A percentile compares a stretch with the other conserved stretches of the same genome.
Conservation (phyloP, 2,113 vertebrate genomes). For the Oncorhynchus masou region DNA sequence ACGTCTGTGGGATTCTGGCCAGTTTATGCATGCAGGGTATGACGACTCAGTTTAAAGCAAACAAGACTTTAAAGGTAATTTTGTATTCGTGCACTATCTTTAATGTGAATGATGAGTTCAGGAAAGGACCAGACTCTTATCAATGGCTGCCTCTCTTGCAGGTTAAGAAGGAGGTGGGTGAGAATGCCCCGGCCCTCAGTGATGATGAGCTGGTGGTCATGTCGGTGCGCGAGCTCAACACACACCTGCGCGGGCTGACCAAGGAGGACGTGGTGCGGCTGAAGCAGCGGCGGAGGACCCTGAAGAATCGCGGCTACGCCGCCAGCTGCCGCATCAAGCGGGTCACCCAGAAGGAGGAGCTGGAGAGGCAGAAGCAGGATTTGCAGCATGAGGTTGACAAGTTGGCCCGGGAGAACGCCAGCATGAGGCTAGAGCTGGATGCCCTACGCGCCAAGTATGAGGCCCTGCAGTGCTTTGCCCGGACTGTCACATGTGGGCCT, state of each 20-base stretch:
- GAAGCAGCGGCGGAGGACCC: conserved; percentile 94
- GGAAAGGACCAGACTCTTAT: background rate
- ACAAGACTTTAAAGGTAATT: conserved; percentile 79
- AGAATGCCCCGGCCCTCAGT: conserved; percentile 90
- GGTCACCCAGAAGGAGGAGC: conserved; percentile 96
- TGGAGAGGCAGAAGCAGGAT: conserved; percentile 94
- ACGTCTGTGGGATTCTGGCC: conserved; percentile 68
- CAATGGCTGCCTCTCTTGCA: conserved; percentile 41
- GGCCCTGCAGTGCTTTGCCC: conserved; percentile 94
- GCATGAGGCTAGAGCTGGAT: conserved; percentile 97
- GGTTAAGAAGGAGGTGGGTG: conserved; percentile 94
- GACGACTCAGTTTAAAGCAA: conserved; percentile 79
- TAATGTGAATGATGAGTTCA: background rate
- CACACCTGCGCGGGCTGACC: conserved; percentile 93
- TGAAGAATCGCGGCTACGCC: conserved; percentile 96
- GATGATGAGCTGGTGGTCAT: conserved; percentile 96
- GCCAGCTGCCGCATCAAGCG: conserved; percentile 98
- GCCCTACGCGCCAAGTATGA: conserved; percentile 95
- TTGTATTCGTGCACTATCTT: background rate
- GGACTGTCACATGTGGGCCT: conserved; percentile 85
- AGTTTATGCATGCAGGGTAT: conserved; percentile 77
- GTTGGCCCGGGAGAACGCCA: conserved; percentile 95
- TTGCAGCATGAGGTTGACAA: conserved; percentile 97
- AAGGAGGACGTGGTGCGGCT: conserved; percentile 91
- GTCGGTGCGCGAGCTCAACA: conserved; percentile 96